phyloP scores from a whole-genome alignment of 2,113 vertebrate genomes.

The Pachyramphus minor region DNA sequence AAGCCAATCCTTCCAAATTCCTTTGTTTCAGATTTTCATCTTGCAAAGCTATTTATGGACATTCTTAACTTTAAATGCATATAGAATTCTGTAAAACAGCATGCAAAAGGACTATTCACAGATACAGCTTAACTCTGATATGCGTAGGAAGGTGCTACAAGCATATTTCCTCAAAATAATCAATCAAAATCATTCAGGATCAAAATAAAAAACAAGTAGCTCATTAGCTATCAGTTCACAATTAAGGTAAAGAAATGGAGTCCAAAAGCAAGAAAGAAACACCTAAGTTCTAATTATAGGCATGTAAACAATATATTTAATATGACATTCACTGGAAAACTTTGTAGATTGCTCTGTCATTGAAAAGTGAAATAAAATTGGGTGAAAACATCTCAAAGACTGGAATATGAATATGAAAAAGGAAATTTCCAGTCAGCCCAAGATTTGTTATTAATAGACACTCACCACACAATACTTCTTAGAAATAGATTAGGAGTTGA shows the following conservation, averaged over 20 bases:
- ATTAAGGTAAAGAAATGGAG: not conserved
- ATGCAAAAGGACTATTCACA: not conserved
- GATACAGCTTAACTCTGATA: not conserved
- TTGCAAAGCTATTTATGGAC: not conserved
- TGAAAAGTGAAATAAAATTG: not conserved
- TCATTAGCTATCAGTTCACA: not conserved
- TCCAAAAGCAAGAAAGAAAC: not conserved
- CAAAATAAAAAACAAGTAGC: not conserved
- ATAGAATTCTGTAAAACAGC: not conserved
- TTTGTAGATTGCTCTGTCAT: not conserved
- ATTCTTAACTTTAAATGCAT: not conserved
- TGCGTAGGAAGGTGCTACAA: not conserved
- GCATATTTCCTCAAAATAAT: not conserved
- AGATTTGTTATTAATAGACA: conserved; percentile 21
- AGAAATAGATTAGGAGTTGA: conserved; percentile 42
- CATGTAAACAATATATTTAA: not conserved
- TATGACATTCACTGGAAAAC: not conserved
- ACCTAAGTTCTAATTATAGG: not conserved
- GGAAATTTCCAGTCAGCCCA: conserved; percentile 1
- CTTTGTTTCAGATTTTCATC: not conserved
- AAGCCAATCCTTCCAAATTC: not conserved
- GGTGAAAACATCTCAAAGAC: not conserved
- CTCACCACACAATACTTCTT: conserved; percentile 20
- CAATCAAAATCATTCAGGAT: not conserved
- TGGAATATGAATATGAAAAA: not conserved